Conservation (phyloP, 2,888 invertebrate species). For the Elysia crispata region DNA sequence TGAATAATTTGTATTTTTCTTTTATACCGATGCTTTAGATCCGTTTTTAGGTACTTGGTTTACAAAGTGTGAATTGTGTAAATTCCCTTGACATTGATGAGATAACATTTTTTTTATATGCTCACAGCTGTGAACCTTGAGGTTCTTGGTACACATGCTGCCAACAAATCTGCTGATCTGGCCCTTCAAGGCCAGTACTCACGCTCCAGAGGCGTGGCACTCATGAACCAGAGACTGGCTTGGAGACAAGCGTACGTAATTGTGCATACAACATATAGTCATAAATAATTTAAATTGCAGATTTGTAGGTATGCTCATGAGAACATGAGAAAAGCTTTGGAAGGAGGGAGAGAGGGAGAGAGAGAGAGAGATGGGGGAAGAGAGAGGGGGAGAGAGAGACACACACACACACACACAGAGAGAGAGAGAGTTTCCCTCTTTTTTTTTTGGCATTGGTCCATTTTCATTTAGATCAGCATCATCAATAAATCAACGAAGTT, state of each 20-base stretch:
- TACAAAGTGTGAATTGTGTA: no score
- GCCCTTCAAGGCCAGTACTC: constrained; percentile 70
- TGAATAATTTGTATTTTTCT: no score
- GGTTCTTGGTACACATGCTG: constrained; percentile 68
- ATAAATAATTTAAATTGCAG: no score
- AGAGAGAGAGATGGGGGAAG: no score
- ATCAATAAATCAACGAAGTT: neutral
- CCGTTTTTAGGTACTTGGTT: no score
- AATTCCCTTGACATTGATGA: no score
- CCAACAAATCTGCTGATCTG: constrained; percentile 62
- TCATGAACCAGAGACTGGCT: constrained; percentile 71
- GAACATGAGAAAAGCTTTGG: no score
- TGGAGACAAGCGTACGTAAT: constrained; percentile 65
- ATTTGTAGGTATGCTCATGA: no score
- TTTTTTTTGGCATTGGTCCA: neutral
- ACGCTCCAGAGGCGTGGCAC: constrained; percentile 63
- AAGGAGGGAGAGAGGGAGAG: no score
- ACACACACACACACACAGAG: neutral
- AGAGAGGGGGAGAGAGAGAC: neutral
- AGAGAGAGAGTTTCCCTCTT: neutral
- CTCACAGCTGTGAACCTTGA: constrained; percentile 61
- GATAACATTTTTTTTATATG: neutral
- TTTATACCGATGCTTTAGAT: no score
- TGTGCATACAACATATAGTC: no score
- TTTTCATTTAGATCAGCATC: neutral